phyloP scores from a whole-genome alignment of 1,140 invertebrate species.

The Dryas iulia region DNA sequence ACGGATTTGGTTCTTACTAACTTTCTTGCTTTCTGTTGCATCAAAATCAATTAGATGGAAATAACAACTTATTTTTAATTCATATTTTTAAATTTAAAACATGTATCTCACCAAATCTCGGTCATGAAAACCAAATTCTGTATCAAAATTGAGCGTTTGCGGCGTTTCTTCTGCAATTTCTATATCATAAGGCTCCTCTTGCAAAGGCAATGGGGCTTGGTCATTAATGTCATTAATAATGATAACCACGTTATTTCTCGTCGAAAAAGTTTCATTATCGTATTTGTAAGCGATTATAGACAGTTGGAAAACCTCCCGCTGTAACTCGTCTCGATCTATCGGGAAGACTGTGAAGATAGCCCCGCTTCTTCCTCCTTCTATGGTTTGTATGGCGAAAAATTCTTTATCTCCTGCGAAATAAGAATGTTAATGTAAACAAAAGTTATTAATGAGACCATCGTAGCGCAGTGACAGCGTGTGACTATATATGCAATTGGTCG shows the following conservation, averaged over 20 bases:
- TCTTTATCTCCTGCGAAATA: conserved; percentile 44
- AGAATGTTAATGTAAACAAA: no score
- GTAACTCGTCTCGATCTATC: conserved; percentile 78
- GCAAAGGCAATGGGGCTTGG: conserved; percentile 69
- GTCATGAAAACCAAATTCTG: conserved; percentile 76
- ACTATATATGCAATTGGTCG: no score
- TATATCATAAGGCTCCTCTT: conserved; percentile 45
- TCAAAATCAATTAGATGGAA: no score
- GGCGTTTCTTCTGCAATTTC: conserved; percentile 72
- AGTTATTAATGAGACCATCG: no score
- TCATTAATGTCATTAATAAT: conserved; percentile 82
- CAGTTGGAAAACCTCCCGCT: conserved; percentile 79
- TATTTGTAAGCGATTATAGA: conserved; percentile 78
- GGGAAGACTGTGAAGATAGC: conserved; percentile 69
- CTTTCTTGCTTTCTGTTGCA: no score
- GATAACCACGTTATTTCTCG: conserved; percentile 64
- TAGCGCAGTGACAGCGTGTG: no score
- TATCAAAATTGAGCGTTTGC: conserved; percentile 64
- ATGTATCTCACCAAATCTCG: conserved; percentile 76
- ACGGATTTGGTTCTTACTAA: no score
- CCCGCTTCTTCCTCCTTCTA: conserved; percentile 53
- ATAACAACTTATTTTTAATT: no score
- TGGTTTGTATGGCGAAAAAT: conserved; percentile 59
- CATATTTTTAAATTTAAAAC: no score
- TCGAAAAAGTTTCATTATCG: conserved; percentile 60